Evolutionary conservation across 2,888 invertebrate species (phyloP).

Genomic region (Thymelicus lineola): DNA sequence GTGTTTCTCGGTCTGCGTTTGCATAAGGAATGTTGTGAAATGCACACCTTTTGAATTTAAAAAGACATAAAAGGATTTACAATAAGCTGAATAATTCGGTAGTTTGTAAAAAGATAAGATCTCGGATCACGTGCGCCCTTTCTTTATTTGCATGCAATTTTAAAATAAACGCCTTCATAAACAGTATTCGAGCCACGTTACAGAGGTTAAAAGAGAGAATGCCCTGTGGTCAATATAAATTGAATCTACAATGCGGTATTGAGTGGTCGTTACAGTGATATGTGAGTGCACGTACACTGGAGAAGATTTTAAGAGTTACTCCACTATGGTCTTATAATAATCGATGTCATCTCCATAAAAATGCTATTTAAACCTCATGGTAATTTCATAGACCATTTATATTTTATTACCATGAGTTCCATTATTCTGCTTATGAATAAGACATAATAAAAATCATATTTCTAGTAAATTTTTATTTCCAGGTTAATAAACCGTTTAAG

Average conservation of each 20-base stretch:
- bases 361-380: conserved; percentile 1
- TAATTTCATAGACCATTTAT: conserved; percentile 14
- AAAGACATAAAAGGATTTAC: conserved; percentile 19
- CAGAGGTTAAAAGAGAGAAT: conserved; percentile 60
- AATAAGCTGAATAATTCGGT: conserved; percentile 34
- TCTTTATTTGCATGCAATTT: conserved; percentile 54
- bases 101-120: conserved; percentile 38
- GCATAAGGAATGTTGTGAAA: conserved; percentile 8
- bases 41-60: conserved; percentile 8
- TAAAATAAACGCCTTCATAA: conserved; percentile 64
- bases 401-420: conserved; percentile 7
- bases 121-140: conserved; percentile 24
- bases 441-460: background rate
- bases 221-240: conserved; percentile 74
- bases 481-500: no score
- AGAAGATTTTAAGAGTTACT: conserved; percentile 53
- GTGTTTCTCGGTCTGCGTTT: conserved; percentile 18
- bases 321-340: conserved; percentile 45
- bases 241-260: conserved; percentile 70
- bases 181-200: conserved; percentile 52
- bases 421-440: background rate
- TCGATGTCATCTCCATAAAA: conserved; percentile 18
- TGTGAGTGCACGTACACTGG: conserved; percentile 57
- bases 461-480: no score
- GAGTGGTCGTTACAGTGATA: conserved; percentile 71